Evolutionary conservation across 37 sponge, comb jelly and placozoan species (phyloP), one percentile per base, ranked within the genome.

Genomic region (Spongilla lacustris): DNA sequence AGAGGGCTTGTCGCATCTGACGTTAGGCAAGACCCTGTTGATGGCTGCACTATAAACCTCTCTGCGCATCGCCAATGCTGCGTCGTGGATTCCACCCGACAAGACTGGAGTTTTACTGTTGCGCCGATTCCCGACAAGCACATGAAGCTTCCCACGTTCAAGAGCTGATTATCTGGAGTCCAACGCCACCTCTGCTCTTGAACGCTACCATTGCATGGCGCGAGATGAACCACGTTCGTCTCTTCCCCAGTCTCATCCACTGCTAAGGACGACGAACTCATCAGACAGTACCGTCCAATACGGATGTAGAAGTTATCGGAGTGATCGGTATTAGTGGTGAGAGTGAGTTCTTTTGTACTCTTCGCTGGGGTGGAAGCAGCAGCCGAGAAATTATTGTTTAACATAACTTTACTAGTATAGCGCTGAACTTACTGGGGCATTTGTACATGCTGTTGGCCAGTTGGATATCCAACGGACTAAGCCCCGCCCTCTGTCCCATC

Each of bases 391-490:
- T n/a, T n/a, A n/a, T n/a, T n/a, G n/a, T n/a, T n/a, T n/a, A n/a
- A n/a, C n/a, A n/a, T n/a, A n/a, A n/a, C n/a, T n/a, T n/a, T n/a
- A n/a, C n/a, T n/a, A n/a, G n/a, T n/a, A n/a, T n/a, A n/a, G n/a
- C n/a, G n/a, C n/a, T n/a, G 23, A 25, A 33, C 75, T 74, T 69
- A 91, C 92, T 72, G 32, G 34, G 22, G 36, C 92, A 91, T 29
- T 91, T 71, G 87, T 89, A 93, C 73, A 93, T 38, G 22, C 76
- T 31, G 77, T 86, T 89, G 9, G 93, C 90, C 71, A 85, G 93
- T 50, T 75, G 48, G 38, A 93, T 93, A 68, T 93, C 93, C 27
- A 77, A 30, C 17, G 75, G 74, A 37, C 93, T 93, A 8, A 89
- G 90, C 14, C 78, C 24, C 10, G 71, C 28, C 48, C 83, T 76